Evolutionary conservation across 1,140 invertebrate genomes (phyloP), one percentile per base, ranked within the genome.

Genomic region (Cotesia vestalis): DNA sequence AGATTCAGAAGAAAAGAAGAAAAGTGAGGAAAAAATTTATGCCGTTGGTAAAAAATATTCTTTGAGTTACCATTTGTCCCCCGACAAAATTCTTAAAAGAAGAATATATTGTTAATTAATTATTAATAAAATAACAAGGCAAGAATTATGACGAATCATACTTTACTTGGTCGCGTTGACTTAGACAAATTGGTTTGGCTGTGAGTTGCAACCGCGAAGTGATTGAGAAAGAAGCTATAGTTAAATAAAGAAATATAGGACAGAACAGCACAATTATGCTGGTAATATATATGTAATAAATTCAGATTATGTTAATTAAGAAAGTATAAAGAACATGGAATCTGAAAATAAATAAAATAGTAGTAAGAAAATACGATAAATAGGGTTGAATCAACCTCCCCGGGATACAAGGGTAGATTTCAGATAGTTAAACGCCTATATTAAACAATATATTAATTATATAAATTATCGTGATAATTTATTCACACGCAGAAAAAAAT

Each of bases 401-500:
- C 84, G 84, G 84, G 79, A 84, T 83, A 84, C 79, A 85, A 85
- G 84, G 84, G 84, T 86, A 85, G 84, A 81, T 82, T 85, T 84
- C 78, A 84, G 74, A 79, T 82, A 84, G 80, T 69, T 78, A 46
- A 82, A 79, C 78, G 81, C 83, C 84, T 84, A 84, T 57, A 57
- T 57, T 57, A 84, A 80, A 79, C 78, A 82, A 46, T 46, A 46
- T 46, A 78, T 79, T 70, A 73, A 75, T 77, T 75, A 75, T 34
- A 78, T 79, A 72, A 73, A 75, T 77, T 75, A 75, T 34, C 27
- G 20, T 76, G 77, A 74, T 76, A 72, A 72, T 36, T 34, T 6
- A 46, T 46, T 46, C 40, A 17, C 17, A 17, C 17, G 17, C 17
- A 17, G 17, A 17, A 17, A 17, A 17, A 17, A 17, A 17, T 17